Conservation (phyloP, 2,888 invertebrate species). For the Xylophagus ater region DNA sequence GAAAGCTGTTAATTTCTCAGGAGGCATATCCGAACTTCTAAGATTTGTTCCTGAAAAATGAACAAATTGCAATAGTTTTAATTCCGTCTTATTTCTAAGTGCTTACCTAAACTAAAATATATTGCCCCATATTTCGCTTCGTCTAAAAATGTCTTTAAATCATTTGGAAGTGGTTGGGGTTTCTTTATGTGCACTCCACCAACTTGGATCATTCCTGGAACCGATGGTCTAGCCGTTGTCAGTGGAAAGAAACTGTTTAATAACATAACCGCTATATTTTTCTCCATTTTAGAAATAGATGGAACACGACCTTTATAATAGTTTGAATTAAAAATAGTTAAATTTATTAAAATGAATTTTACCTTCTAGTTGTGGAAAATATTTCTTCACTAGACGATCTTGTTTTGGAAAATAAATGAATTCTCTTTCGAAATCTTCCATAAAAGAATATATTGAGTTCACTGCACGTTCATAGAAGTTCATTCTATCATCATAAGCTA, state of each 20-base stretch:
- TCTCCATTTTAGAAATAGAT: slow-evolving; percentile 36
- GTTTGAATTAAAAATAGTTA: too few relatives aligned
- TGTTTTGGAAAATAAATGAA: slow-evolving; percentile 32
- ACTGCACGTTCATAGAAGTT: slow-evolving; percentile 43
- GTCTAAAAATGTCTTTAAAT: slow-evolving; percentile 37
- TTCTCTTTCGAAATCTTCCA: slow-evolving; percentile 28
- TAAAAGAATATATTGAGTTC: slow-evolving; percentile 38
- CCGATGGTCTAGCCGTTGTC: slow-evolving; percentile 38
- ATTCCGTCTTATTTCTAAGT: not conserved
- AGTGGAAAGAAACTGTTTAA: slow-evolving; percentile 42
- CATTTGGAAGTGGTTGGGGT: slow-evolving; percentile 29
- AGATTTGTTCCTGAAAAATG: slow-evolving; percentile 35
- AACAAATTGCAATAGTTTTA: not conserved
- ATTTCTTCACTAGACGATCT: slow-evolving; percentile 28
- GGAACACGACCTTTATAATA: slow-evolving; percentile 30
- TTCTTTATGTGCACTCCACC: slow-evolving; percentile 45
- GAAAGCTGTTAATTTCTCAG: slow-evolving; percentile 32
- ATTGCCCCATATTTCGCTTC: slow-evolving; percentile 39
- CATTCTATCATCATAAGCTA: slow-evolving; percentile 40
- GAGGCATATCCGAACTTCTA: slow-evolving; percentile 37
- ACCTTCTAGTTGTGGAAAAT: slow-evolving; percentile 29
- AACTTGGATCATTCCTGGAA: slow-evolving; percentile 41
- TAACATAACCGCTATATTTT: slow-evolving; percentile 39
- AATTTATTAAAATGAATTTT: too few relatives aligned
- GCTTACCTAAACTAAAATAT: slow-evolving; percentile 38